Evolutionary conservation across 35 echinoderm and acorn worm species (phyloP).

Genomic region (Apostichopus parvimensis): DNA sequence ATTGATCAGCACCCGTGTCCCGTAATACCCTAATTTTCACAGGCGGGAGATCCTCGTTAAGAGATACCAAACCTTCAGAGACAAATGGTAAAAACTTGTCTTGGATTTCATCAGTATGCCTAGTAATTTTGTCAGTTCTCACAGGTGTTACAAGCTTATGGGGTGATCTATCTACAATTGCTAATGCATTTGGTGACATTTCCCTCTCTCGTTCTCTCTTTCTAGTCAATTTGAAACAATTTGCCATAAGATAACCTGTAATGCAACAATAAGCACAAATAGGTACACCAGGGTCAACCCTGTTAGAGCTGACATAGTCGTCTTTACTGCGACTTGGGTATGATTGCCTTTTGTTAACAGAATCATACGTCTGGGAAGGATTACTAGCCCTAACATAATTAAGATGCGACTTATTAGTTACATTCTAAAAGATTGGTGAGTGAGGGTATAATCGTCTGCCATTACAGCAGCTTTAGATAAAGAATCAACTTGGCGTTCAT

Average conservation of each 20-base stretch:
- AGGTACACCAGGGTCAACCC: background rate
- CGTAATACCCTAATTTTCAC: too few relatives aligned
- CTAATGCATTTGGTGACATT: too few relatives aligned
- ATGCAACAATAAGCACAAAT: background rate
- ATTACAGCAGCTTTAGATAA: slow-evolving; percentile 15
- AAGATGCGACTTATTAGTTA: background rate
- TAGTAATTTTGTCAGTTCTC: too few relatives aligned
- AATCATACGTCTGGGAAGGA: background rate
- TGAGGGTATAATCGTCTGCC: slow-evolving; percentile 49
- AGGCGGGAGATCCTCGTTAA: too few relatives aligned
- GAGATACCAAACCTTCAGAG: too few relatives aligned
- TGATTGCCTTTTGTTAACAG: background rate
- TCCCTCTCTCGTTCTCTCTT: too few relatives aligned
- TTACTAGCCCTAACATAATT: background rate
- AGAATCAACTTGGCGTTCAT: background rate
- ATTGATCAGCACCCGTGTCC: too few relatives aligned
- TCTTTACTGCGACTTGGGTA: background rate
- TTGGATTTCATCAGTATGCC: too few relatives aligned
- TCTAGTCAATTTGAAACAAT: background rate
- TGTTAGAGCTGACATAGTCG: background rate
- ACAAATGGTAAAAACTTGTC: too few relatives aligned
- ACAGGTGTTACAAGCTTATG: too few relatives aligned
- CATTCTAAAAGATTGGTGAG: background rate
- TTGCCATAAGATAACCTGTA: background rate
- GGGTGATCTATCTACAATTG: too few relatives aligned